phyloP scores from a whole-genome alignment of 2,113 vertebrate species.

The Erythrocebus patas region DNA sequence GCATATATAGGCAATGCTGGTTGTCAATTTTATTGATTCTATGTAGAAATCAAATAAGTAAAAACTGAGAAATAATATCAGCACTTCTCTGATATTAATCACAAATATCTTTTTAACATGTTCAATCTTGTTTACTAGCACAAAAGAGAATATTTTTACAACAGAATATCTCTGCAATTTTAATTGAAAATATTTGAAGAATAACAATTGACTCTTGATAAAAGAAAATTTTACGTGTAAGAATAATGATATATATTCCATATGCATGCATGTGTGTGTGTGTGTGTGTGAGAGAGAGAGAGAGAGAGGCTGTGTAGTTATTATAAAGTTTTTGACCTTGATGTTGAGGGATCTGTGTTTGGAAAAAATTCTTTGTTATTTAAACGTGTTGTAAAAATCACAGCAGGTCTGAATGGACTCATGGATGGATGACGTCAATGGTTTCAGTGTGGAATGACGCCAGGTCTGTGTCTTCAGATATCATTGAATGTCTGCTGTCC shows the following conservation, averaged over 20 bases:
- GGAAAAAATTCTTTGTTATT: background rate
- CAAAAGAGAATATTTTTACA: background rate
- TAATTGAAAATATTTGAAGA: background rate
- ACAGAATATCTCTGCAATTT: background rate
- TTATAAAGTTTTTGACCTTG: background rate
- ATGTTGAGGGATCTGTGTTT: background rate
- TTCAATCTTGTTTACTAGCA: background rate
- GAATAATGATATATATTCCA: background rate
- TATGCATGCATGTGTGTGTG: rapidly evolving
- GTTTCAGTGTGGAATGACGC: background rate
- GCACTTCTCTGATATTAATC: background rate
- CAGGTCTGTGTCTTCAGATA: background rate
- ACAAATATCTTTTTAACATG: background rate
- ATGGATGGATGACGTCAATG: rapidly evolving
- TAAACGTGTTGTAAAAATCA: background rate
- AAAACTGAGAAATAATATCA: background rate
- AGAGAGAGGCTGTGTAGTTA: background rate
- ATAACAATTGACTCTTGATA: background rate
- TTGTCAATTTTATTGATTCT: background rate
- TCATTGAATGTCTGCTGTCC: background rate
- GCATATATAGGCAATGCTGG: background rate
- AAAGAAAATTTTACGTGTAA: background rate
- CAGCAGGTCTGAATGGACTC: background rate
- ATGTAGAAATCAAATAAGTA: background rate
- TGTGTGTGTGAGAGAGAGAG: background rate